Evolutionary conservation across 2,113 vertebrate species (phyloP), one percentile per base, ranked within the genome.

Genomic region (Raphicerus campestris): DNA sequence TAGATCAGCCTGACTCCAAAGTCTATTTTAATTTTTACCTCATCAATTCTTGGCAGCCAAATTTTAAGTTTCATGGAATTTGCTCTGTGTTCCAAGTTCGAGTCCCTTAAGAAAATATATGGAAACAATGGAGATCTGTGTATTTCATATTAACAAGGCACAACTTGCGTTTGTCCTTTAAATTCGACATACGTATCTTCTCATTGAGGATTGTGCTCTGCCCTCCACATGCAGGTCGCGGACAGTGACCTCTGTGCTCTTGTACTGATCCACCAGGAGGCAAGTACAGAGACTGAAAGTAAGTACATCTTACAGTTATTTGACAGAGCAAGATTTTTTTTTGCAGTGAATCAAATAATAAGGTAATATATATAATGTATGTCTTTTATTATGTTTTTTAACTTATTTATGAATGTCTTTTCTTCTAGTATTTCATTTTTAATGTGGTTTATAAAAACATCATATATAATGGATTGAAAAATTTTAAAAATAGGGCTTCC

Each of bases 371-470:
- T 53, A n/a, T 53, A 53, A 35, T 24, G 2, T 24, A 35, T 55
- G 5, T 73, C 19, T 56, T 51, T 47, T 84, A 55, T n/a, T 53
- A 82, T 26, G 51, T 26, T 39, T 55, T 42, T n/a, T n/a, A n/a
- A n/a, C n/a, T 55, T 53, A 13, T 55, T 82, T 39, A 55, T 55
- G 20, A 35, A 35, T 55, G 30, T 60, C 11, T 63, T 87, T 49
- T 93, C 94, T 96, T 77, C 84, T 84, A 93, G 66, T 70, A 86
- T 89, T 49, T 93, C 19, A 28, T 77, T 87, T 90, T 89, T 96
- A 83, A 84, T 81, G 8, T 35, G 47, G 3, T 24, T 94, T 93
- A 53, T 5, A 51, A 94, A 96, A 93, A 53, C 30, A 58, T n/a
- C 30, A 89, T 81, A 80, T 45, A 7, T 47, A 56, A 60, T 13